Conservation (phyloP, 2,797 vertebrate species). For the Cossypha caffra region DNA sequence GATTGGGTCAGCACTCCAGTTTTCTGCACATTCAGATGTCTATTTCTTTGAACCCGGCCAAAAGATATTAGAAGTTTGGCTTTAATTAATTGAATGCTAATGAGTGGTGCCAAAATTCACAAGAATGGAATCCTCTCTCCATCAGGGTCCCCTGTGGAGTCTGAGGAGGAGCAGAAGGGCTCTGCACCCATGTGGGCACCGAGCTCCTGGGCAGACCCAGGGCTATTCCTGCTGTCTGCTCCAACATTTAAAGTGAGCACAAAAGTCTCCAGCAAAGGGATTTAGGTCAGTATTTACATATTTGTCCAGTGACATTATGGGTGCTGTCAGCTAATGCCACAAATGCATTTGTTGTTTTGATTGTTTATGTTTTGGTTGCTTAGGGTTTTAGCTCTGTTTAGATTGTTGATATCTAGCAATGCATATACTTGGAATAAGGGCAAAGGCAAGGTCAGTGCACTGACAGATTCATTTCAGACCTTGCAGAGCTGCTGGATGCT, state of each 20-base stretch:
- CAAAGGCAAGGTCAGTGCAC: constrained; percentile 47
- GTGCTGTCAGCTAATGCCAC: constrained; percentile 63
- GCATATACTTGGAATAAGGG: constrained; percentile 26
- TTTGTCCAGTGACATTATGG: constrained; percentile 68
- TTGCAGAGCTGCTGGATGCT: constrained; percentile 4
- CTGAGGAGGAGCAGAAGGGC: not conserved
- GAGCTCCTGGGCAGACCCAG: not conserved
- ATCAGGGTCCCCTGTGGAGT: rapidly evolving
- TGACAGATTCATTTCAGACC: constrained; percentile 47
- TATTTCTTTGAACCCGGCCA: not conserved
- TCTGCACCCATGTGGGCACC: not conserved
- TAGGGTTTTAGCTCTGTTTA: constrained; percentile 62
- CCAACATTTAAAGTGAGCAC: not conserved
- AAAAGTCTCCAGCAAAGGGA: constrained; percentile 25
- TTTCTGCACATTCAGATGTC: not conserved
- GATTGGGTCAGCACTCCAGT: constrained; percentile 6
- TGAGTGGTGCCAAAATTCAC: not conserved
- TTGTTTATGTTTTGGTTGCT: constrained; percentile 65
- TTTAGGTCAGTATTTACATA: constrained; percentile 72
- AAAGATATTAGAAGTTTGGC: not conserved
- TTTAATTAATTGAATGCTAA: constrained; percentile 9
- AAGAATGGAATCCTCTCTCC: not conserved
- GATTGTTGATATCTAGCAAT: constrained; percentile 51
- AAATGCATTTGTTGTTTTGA: constrained; percentile 69
- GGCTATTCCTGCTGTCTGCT: not conserved